Evolutionary conservation across 2,797 vertebrate genomes (phyloP), one percentile per base, ranked within the genome.

Genomic region (Peromyscus attwateri): DNA sequence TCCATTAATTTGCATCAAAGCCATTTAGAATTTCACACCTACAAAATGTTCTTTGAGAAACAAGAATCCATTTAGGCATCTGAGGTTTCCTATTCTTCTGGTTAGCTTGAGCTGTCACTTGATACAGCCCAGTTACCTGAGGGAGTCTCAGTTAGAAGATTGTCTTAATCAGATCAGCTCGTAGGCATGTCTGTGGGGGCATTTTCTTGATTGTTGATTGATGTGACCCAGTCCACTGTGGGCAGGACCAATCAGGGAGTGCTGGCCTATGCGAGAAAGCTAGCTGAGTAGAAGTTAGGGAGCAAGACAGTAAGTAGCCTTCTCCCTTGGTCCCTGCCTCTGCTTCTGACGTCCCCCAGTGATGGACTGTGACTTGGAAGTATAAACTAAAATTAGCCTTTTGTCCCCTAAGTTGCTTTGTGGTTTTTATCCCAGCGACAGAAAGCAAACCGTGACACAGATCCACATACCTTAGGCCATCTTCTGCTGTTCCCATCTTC

Each of bases 41-140:
- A 79, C 3, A 76, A 92, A 87, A 49, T 89, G 21, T 91, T 37
- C 6, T 94, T 77, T 93, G 94, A 84, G 79, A 89, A 82, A 75
- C 12, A 71, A 17, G 8, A 19, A 68, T n/a, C 27, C 77, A 75
- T 70, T 55, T 89, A 68, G 68, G 52, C 87, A 80, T 62, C 66
- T 70, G 25, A 29, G 89, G 40, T 57, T 92, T 93, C 70, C 43
- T 96, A 27, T 34, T 79, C 43, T 34, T 75, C 43, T 37, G 64
- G 43, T 52, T n/a, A 85, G 17, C 19, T 52, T 87, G 19, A 87
- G 31, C 64, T 52, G 46, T 68, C 40, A 37, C 13, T 64, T 49
- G 19, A 49, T 46, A 10, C 12, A 70, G 84, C 21, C 46, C 31
- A 5, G 31, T 70, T 87, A 52, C 64, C 43, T 1, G 34, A 87